Evolutionary conservation across 2,888 invertebrate species (phyloP), one percentile per base, ranked within the genome.

Genomic region (Galerucella pusilla): DNA sequence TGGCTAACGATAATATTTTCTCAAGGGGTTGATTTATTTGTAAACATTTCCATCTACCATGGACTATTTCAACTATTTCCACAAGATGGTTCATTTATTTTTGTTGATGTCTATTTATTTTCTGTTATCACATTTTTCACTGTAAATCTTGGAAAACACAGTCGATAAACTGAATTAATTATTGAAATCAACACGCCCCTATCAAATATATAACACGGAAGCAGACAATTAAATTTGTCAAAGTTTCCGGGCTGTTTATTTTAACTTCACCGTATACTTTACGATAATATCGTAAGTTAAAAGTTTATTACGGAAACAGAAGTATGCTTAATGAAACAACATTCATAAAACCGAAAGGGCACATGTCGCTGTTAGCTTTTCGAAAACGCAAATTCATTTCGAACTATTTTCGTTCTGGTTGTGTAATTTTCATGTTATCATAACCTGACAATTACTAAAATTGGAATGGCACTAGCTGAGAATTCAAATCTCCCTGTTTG

Each of bases 361-460:
- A 20, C n/a, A 54, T n/a, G 54, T 54, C 54, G n/a, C 54, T 54
- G 14, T 54, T 54, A n/a, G 54, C 12, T 14, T n/a, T 49, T 14
- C 49, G 35, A 42, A 9, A 49, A 49, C 49, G 49, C 14, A 49
- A 49, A n/a, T n/a, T n/a, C n/a, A 52, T 52, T 52, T 52, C n/a
- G 1, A 52, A 42, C 35, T 9, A 42, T 42, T 42, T 42, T 42
- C 35, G 35, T 42, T 42, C 35, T 42, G 35, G 35, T 52, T 52
- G n/a, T 52, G n/a, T n/a, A 52, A 52, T 52, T 52, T 52, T n/a
- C 35, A n/a, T 52, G n/a, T 52, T 52, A 52, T 52, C n/a, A 52
- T 14, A 52, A 52, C 52, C 52, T 52, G 52, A 52, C n/a, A 52
- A n/a, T 52, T n/a, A 52, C n/a, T n/a, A n/a, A 52, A 52, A 52